A percentile compares a stretch with the other conserved stretches of the same genome.
phyloP scores from a whole-genome alignment of 2,888 invertebrate genomes.

The Gisinianus flammeolus region DNA sequence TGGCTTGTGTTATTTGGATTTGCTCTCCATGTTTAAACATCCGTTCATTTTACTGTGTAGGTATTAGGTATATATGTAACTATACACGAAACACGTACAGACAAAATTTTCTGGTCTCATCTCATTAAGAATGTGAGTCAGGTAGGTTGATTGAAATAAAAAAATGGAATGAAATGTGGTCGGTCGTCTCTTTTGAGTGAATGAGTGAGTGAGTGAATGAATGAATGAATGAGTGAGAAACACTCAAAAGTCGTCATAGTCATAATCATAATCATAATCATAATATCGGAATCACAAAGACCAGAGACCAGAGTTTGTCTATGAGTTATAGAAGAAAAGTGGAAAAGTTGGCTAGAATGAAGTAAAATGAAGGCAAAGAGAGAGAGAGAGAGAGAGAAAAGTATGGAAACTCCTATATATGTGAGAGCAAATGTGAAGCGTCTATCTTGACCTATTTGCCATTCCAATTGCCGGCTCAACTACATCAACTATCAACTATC shows the following conservation, averaged over 20 bases:
- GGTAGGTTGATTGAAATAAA: constrained; percentile 17
- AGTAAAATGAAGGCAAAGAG: not conserved
- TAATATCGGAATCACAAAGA: no score
- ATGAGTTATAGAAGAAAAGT: no score
- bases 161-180: not conserved
- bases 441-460: constrained; percentile 25
- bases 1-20: no score
- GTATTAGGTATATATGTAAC: no score
- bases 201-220: no score
- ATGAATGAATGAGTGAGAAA: no score
- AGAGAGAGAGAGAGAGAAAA: not conserved
- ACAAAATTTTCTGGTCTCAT: not conserved
- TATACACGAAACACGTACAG: not conserved
- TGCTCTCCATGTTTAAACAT: no score
- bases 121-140: constrained; percentile 15
- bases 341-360: not conserved
- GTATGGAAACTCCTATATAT: constrained; percentile 6
- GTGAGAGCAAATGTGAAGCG: not conserved
- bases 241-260: not conserved
- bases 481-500: no score
- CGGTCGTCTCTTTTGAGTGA: not conserved
- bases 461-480: not conserved
- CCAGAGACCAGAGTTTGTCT: no score
- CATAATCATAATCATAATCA: no score
- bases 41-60: no score